Evolutionary conservation across 2,797 vertebrate species (phyloP), one percentile per base, ranked within the genome.

Genomic region (Melanotaenia nigrans): DNA sequence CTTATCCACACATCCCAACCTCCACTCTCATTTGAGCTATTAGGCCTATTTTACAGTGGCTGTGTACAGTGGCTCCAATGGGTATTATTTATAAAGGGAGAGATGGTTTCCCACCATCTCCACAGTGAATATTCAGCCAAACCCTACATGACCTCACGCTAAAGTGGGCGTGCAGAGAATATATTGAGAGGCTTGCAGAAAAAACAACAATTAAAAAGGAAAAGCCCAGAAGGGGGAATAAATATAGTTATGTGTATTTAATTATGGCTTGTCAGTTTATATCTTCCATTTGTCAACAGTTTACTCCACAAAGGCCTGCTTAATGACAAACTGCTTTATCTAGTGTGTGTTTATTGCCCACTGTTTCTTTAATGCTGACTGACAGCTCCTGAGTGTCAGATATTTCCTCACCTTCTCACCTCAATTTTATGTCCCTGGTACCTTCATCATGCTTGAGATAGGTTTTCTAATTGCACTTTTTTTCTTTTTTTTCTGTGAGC

Each of bases 131-230:
- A 2, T 76, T 77, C 47, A 69, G 86, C 86, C 88, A 90, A 90
- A 82, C 82, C 77, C 80, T 33, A 70, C 80, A 85, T 85, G 88
- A 89, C 87, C 88, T 91, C 83, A 89, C 66, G 65, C 76, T 90
- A 69, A 92, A 92, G 87, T 92, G 83, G 88, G 67, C 89, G 35
- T 86, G 83, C 81, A 85, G 69, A 66, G 81, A 90, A 83, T 89
- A 84, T 86, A 85, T 83, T 86, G 87, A 83, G 81, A 82, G 82
- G 69, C 71, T 57, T n/a, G 40, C 61, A 84, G 68, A 64, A 86
- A 83, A 83, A 79, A 73, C 72, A 85, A 80, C 71, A 76, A 58
- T 0, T 22, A 76, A 59, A 55, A 81, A 81, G 80, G 82, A 55
- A 55, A 55, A 40, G 16, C 42, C 51, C 45, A 68, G 76, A 71